Base-by-base conservation (phyloP, 2,113 vertebrate species). In the Prochilodus magdalenae region DNA sequence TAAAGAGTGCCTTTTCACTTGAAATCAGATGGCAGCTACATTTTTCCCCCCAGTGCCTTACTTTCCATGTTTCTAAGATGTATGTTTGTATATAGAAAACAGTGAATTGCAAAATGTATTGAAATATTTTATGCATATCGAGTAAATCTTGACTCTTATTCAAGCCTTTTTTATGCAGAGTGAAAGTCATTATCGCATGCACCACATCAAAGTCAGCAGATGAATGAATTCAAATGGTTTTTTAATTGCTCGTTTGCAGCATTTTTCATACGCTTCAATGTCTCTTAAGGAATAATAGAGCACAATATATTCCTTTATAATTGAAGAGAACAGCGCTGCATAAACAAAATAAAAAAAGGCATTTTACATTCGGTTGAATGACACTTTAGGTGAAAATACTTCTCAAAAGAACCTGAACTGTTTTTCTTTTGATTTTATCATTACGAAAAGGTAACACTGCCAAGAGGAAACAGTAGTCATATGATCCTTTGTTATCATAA, bases 351-450 rank as follows among this genome's bases (percentile, higher is more conserved):
- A 44, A 47, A 63, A n/a, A 77, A 63, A 73, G 47, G 65, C 71
- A 78, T 74, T 53, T 81, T 67, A 79, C 78, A 81, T 85, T 85
- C 75, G 51, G 27, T 75, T 75, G 71, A 83, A 81, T 75, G 65
- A 81, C 81, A 83, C 27, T 79, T 78, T 51, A 29, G 51, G 75
- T 84, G 73, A 84, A 57, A 40, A 59, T 47, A 70, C 18, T 80
- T 66, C 70, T 77, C 27, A 75, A 57, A 74, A 33, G 49, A 81
- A 78, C 51, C 73, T 59, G 18, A 60, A 73, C 69, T 53, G 4
- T 40, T 8, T 69, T 55, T 24, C 1, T 67, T 74, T n/a, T n/a
- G n/a, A n/a, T 76, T 44, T 67, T 63, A 55, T 30, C 33, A 51
- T 73, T 77, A 70, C 65, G 57, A 73, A 77, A 66, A 10, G 30